These are phyloP conservation scores for Virgularia gustaviana DNA, from an alignment of 92 coral and sea anemone genomes.

Conservation along the genomic window DNA sequence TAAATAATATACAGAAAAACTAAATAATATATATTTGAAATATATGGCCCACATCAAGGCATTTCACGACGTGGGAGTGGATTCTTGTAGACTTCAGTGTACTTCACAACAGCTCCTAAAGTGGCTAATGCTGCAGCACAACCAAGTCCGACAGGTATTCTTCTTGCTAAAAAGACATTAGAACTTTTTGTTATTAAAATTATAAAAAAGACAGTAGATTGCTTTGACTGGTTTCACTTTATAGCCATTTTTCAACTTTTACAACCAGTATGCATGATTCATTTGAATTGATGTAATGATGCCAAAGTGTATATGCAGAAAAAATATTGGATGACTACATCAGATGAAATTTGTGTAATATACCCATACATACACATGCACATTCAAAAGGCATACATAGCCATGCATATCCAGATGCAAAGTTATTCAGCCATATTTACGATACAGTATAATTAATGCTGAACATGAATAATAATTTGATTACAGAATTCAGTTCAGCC, in stretches of 20 bases:
- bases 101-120: conserved; percentile 81
- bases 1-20: background rate
- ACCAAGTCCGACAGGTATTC: conserved; percentile 75
- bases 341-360: too few relatives aligned
- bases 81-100: conserved; percentile 82
- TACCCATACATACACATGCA: too few relatives aligned
- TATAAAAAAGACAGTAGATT: background rate
- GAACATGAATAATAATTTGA: too few relatives aligned
- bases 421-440: too few relatives aligned
- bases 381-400: too few relatives aligned
- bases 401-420: too few relatives aligned
- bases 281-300: too few relatives aligned
- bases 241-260: background rate
- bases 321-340: too few relatives aligned
- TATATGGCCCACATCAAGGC: conserved; percentile 12
- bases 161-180: conserved; percentile 52
- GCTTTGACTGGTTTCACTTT: background rate
- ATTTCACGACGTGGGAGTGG: conserved; percentile 59
- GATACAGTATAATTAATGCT: too few relatives aligned
- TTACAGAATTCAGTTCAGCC: too few relatives aligned
- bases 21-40: background rate
- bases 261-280: too few relatives aligned
- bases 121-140: conserved; percentile 62
- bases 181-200: background rate
- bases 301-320: too few relatives aligned